Evolutionary conservation across 2,113 vertebrate genomes (phyloP), one percentile per base, ranked within the genome.

Genomic region (Megalops atlanticus): DNA sequence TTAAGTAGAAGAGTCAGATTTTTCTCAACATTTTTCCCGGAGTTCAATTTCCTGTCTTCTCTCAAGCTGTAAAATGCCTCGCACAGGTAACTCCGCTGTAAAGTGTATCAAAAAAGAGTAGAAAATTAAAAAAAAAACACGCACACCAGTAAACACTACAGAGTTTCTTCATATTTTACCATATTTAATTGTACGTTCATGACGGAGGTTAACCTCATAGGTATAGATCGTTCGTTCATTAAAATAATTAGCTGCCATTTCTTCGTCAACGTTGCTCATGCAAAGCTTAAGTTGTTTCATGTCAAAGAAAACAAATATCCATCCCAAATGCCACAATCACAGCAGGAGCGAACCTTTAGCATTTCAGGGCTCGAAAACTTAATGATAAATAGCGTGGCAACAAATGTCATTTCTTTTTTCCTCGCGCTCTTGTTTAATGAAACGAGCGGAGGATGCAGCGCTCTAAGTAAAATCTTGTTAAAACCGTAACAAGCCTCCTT

Each of bases 311-410:
- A 84, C 71, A 86, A 85, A 87, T 85, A 15, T 86, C 83, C 81
- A 41, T 84, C 75, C 84, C 78, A 90, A 91, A 91, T 79, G 76
- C 74, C 68, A 85, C 79, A 1, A 58, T 84, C 83, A 77, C 89
- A 84, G 83, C 87, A 80, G 83, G 79, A 84, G 82, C 74, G 74
- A 82, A 88, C 81, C 86, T 88, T 88, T 72, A 83, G 71, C 81
- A 80, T 89, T 85, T 89, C 72, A 80, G 31, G 12, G 81, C 84
- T 76, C 54, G 54, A 80, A 78, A 40, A 74, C 38, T 78, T 87
- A 88, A 87, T 86, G 86, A 84, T 83, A 85, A 88, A 90, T 85
- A 87, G 82, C 87, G 75, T 80, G 64, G 80, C 78, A 78, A 86
- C 72, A 85, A 87, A 84, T 58, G 0, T 10, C 70, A 76, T 58